phyloP scores from a whole-genome alignment of 2,888 invertebrate genomes.

The Caenorhabditis sp. region DNA sequence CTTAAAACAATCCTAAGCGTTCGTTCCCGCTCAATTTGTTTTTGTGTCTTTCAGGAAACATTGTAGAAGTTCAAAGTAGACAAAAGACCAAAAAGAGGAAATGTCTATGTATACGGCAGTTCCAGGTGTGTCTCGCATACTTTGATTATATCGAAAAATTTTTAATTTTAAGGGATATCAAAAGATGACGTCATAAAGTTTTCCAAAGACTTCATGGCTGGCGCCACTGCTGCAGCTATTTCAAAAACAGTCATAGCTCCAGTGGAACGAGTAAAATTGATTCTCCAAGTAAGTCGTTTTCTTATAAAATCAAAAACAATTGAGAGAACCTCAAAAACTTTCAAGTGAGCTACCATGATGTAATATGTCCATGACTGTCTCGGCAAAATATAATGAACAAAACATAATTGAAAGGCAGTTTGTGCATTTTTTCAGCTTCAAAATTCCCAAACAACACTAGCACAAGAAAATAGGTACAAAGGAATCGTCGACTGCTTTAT shows the following conservation, averaged over 20 bases:
- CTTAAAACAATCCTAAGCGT: neutral
- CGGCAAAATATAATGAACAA: too few relatives aligned
- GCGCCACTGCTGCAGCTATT: conserved; percentile 93
- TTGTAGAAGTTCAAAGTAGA: conserved; percentile 18
- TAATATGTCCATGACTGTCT: neutral
- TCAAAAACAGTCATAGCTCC: conserved; percentile 96
- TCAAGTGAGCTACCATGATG: neutral
- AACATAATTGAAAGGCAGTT: too few relatives aligned
- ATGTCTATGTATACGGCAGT: conserved; percentile 61
- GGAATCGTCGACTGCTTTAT: conserved; percentile 86
- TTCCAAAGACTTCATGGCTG: conserved; percentile 84
- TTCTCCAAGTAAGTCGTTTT: conserved; percentile 89
- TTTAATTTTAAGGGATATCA: conserved; percentile 46
- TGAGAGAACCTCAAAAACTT: neutral
- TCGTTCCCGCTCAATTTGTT: neutral
- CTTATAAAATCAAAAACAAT: neutral
- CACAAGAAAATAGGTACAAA: conserved; percentile 91
- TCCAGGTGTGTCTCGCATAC: conserved; percentile 41
- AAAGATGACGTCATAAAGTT: conserved; percentile 67
- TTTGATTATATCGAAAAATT: neutral
- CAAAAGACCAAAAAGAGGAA: neutral
- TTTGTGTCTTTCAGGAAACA: conserved; percentile 15
- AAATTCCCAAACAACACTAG: conserved; percentile 90
- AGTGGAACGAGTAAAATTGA: conserved; percentile 94
- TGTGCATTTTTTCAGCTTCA: conserved; percentile 85